Conservation (phyloP, 2,797 vertebrate species). For the Spea hammondii region DNA sequence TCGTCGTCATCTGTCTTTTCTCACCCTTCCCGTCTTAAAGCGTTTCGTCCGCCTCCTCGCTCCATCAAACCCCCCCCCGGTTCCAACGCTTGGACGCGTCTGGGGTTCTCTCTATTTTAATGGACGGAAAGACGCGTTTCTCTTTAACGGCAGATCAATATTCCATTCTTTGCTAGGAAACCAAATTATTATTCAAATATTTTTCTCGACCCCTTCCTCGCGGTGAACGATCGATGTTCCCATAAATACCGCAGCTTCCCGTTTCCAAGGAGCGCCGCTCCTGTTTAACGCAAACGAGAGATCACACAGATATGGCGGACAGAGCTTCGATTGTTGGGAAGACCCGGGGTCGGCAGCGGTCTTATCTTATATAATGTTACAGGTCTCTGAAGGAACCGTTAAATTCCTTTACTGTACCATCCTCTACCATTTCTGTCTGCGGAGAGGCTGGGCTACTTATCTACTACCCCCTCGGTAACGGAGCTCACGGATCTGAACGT, state of each 20-base stretch:
- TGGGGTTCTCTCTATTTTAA: background rate
- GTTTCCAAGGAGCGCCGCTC: background rate
- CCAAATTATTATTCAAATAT: background rate
- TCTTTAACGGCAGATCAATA: slow-evolving; percentile 2
- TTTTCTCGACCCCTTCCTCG: background rate
- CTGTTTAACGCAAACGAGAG: no score
- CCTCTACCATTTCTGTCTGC: no score
- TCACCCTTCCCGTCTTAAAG: background rate
- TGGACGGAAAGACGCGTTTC: background rate
- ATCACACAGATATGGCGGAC: no score
- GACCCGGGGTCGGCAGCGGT: no score
- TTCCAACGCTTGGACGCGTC: background rate
- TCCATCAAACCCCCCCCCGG: background rate
- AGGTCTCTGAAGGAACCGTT: no score
- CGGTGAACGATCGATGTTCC: background rate
- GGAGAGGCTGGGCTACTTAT: no score
- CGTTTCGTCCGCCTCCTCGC: background rate
- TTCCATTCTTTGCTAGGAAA: slow-evolving; percentile 1
- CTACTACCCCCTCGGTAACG: no score
- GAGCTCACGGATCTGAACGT: no score
- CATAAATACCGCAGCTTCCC: background rate
- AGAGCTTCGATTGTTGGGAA: no score
- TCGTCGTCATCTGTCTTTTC: background rate
- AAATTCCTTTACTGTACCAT: no score
- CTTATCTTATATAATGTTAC: no score